Evolutionary conservation across 2,888 invertebrate species (phyloP), one percentile per base, ranked within the genome.

Genomic region (Colostygia pectinataria): DNA sequence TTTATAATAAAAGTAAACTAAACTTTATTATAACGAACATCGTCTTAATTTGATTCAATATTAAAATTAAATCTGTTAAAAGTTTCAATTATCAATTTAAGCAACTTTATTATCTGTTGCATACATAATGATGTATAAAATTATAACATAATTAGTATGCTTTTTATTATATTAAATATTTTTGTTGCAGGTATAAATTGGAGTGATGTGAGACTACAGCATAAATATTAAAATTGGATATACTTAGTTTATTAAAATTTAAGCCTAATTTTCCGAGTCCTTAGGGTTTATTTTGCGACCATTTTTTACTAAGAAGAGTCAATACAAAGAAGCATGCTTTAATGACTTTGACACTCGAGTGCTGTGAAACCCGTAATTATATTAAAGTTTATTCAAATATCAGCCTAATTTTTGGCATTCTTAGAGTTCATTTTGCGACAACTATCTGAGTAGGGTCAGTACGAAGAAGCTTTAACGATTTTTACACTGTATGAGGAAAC

Each of bases 111-210:
- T 9, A 32, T 7, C 15, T 5, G 27, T 33, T 45, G 13, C 13
- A 36, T 24, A 32, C 3, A 8, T 45, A 25, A 24, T 12, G 9
- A 13, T 27, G 20, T 18, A 31, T 31, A 27, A 39, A 33, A 27
- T 45, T 20, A 39, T 33, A 39, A 39, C 33, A 18, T 15, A 33
- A 33, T 33, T 33, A 9, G n/a, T 15, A 9, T 33, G 6, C 2
- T 5, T 33, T 33, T 18, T 33, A 15, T 33, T 33, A 10, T 18
- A 18, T 18, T n/a, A 14, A 9, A 15, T 14, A 15, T 9, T n/a
- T 18, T 18, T 32, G 32, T 32, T 32, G 9, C 32, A 32, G 18
- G 32, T 32, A 32, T 32, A n/a, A n/a, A n/a, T n/a, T n/a, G n/a
- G n/a, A n/a, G n/a, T n/a, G n/a, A n/a, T n/a, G 15, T 15, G 15